phyloP scores from a whole-genome alignment of 2,797 vertebrate genomes.

The Trachops cirrhosus region DNA sequence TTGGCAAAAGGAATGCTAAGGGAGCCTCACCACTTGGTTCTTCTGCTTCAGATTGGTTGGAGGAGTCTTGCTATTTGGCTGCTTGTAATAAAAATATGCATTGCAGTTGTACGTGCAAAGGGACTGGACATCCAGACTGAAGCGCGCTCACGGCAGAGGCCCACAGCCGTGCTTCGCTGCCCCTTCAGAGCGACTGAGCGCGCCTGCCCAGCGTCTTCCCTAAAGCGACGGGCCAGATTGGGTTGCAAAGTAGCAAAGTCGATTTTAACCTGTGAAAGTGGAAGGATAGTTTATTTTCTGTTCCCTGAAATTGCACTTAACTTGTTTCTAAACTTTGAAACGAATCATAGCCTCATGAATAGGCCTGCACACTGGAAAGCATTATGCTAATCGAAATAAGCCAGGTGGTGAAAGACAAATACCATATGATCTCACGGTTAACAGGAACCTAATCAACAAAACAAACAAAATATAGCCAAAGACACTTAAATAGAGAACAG shows the following conservation, averaged over 20 bases:
- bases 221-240: not conserved
- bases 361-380: not conserved
- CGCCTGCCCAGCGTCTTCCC: not conserved
- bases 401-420: too few species aligned
- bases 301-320: not conserved
- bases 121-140: not conserved
- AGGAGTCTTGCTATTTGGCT: not conserved
- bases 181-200: not conserved
- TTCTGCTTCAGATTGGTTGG: not conserved
- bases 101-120: too few species aligned
- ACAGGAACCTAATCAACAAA: too few species aligned
- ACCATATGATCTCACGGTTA: too few species aligned
- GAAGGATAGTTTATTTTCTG: not conserved
- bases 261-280: not conserved
- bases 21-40: not conserved
- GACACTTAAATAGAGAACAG: too few species aligned
- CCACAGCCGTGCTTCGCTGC: accelerated
- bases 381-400: too few species aligned
- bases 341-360: not conserved
- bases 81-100: not conserved
- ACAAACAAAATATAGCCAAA: too few species aligned
- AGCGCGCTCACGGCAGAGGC: too few species aligned
- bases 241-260: not conserved
- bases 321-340: slow-evolving; percentile 25
- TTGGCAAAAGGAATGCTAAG: not conserved